Base-by-base conservation (phyloP, 1,140 invertebrate genomes). In the Lepidurus couesii region DNA sequence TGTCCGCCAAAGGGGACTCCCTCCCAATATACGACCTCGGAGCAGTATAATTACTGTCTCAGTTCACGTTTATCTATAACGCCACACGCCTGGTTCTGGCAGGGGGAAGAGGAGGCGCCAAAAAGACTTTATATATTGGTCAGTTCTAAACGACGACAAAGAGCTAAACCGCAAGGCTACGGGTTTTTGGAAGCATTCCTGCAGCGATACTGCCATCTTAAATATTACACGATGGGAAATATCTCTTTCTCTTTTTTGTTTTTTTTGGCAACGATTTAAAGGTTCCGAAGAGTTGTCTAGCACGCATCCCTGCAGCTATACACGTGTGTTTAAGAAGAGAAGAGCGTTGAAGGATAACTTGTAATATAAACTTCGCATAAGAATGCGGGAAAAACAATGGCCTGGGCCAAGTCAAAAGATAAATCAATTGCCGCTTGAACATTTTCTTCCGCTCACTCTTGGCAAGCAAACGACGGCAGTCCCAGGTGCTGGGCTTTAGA, bases 1-100 rank as follows among this genome's bases (percentile, higher is more conserved):
- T 21, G 53, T 65, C 53, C 53, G 53, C 53, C 53, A 65, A 65
- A 65, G 53, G 53, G 53, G 53, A 65, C 53, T 65, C 21, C 53
- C 53, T 21, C 16, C 53, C 53, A 9, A 65, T 65, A 13, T 65
- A 65, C 53, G 53, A 65, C 53, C 53, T 65, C 21, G 21, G 53
- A 21, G 16, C 53, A 65, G 53, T 21, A 16, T 65, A 65, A 65
- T 65, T 65, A 65, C 53, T 65, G 53, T 65, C 53, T 65, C 53
- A 65, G 16, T 65, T 65, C 21, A 7, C n/a, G 21, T 65, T 65
- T 65, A 65, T 65, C 16, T 65, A 65, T 65, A 65, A 65, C 16
- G 53, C 53, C 53, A 21, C 53, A 65, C 53, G 53, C 53, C 13
- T 65, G 53, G 16, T 21, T 21, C 53, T 65, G 53, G 53, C 53